Evolutionary conservation across 2,113 vertebrate species (phyloP).

Genomic region (Scomber colias): DNA sequence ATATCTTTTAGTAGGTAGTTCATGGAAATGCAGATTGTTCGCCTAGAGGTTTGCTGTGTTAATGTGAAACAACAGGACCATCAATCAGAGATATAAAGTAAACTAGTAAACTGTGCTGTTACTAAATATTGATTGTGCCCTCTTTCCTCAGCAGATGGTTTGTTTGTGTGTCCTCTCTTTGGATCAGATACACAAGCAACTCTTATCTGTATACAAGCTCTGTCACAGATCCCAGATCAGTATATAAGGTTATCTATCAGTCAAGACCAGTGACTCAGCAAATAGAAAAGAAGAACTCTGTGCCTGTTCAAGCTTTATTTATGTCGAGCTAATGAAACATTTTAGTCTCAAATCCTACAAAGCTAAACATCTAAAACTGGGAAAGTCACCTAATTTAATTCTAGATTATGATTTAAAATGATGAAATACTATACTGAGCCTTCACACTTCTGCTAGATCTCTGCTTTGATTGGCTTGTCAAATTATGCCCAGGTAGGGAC

Average conservation of each 20-base stretch:
- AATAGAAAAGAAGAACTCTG: neutral
- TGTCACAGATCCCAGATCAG: neutral
- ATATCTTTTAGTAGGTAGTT: no score
- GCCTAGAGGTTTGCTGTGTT: no score
- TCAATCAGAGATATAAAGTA: neutral
- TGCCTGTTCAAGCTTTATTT: no score
- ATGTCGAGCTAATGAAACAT: neutral
- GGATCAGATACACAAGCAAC: conserved; percentile 1
- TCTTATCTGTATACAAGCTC: neutral
- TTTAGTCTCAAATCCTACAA: neutral
- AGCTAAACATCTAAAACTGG: no score
- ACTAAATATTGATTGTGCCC: neutral
- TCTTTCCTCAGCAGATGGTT: neutral
- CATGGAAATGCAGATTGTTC: no score
- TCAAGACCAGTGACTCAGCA: conserved; percentile 4
- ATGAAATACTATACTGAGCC: neutral
- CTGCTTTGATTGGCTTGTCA: no score
- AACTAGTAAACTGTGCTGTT: neutral
- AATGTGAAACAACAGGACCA: no score
- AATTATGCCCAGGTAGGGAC: no score
- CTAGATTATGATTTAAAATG: neutral
- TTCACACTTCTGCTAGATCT: no score
- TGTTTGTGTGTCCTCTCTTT: neutral
- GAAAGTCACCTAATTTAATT: neutral
- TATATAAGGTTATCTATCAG: neutral